Evolutionary conservation across 2,888 invertebrate species (phyloP), one percentile per base, ranked within the genome.

Genomic region (Seira ritae): DNA sequence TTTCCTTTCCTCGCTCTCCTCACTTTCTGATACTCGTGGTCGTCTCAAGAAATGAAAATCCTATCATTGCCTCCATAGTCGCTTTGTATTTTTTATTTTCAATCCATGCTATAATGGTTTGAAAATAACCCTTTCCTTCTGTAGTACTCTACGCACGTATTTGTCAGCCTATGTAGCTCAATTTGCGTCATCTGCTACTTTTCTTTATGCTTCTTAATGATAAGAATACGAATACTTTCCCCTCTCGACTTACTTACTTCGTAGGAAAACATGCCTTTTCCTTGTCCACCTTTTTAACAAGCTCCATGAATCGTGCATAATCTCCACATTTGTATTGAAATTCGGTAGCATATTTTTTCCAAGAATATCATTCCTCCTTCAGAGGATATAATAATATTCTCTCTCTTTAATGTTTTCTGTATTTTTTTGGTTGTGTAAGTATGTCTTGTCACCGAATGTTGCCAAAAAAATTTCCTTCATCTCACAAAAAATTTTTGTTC

Each of bases 361-460:
- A 12, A 12, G 42, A 42, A 42, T 42, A 12, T 42, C 12, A 42
- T 42, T 42, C 42, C 12, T 42, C 6, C 42, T n/a, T n/a, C n/a
- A n/a, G n/a, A n/a, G n/a, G n/a, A n/a, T n/a, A 42, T 42, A 42
- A 8, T 42, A 8, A 8, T 42, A 42, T 42, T 42, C 42, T n/a
- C n/a, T n/a, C 12, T 42, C 42, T 42, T 42, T 42, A 42, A 42
- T 42, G 42, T 42, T 42, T 42, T 12, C 42, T 8, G 42, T 42
- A 42, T 42, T n/a, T n/a, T n/a, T n/a, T n/a, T n/a, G n/a, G n/a
- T n/a, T n/a, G 12, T 42, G 42, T 42, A 42, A 42, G 42, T 42
- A 42, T 42, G 42, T 42, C 68, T 70, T 80, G 80, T 80, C 80
- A 80, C 70, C 69, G 75, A 80, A 75, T 80, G 80, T 17, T 74